These are phyloP conservation scores for Onychostoma macrolepis DNA, from an alignment of 2,113 vertebrate genomes.

Conservation along the genomic window DNA sequence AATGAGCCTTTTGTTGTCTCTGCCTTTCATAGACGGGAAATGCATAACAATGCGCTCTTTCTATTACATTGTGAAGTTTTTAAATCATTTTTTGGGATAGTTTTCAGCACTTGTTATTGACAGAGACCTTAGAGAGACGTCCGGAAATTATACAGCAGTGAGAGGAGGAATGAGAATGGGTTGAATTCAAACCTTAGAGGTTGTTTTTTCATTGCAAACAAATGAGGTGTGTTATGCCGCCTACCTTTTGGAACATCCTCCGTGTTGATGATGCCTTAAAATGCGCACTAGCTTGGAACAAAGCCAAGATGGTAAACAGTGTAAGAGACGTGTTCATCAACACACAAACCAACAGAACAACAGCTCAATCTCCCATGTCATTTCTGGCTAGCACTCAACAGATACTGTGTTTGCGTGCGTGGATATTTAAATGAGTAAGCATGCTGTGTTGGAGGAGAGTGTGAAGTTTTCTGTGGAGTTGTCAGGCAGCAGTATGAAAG, in stretches of 20 bases:
- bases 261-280: constrained; percentile 15
- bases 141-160: background rate
- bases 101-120: constrained; percentile 11
- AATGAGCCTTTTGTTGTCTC: constrained; percentile 25
- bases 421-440: background rate
- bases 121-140: background rate
- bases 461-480: constrained; percentile 36
- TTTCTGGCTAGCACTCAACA: background rate
- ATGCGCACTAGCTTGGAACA: background rate
- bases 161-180: background rate
- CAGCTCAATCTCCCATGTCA: constrained; percentile 4
- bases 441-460: constrained; percentile 1
- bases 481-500: constrained; percentile 24
- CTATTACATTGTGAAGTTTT: background rate
- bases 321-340: background rate
- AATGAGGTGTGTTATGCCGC: constrained; percentile 6
- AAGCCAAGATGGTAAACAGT: background rate
- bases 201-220: background rate
- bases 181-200: background rate
- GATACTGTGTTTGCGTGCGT: constrained; percentile 27
- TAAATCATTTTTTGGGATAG: background rate
- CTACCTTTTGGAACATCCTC: background rate
- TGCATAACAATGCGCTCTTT: constrained; percentile 7
- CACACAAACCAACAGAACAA: background rate
- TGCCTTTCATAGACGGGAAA: background rate